Conservation (phyloP, 2,888 invertebrate species). For the Sarcophaga subvicina region DNA sequence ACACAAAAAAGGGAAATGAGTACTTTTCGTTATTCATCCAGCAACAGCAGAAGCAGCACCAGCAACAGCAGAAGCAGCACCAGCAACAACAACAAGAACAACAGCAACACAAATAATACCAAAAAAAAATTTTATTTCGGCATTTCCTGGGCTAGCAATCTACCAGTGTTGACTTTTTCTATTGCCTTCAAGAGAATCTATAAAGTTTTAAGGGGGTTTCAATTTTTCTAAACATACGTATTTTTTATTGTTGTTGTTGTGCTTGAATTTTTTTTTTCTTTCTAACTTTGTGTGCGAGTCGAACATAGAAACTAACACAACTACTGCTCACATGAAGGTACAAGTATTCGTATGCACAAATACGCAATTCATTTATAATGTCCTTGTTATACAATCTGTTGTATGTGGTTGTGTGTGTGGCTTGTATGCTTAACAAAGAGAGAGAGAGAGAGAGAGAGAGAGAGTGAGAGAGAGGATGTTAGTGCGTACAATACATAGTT, state of each 20-base stretch:
- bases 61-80: constrained; percentile 5
- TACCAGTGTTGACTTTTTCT: constrained; percentile 53
- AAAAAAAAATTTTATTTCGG: constrained; percentile 6
- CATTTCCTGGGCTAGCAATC: constrained; percentile 41
- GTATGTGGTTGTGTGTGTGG: constrained; percentile 33
- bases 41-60: constrained; percentile 24
- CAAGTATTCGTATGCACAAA: neutral
- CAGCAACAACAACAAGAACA: too few species aligned
- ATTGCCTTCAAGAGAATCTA: constrained; percentile 54
- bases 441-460: neutral
- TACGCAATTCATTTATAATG: constrained; percentile 58
- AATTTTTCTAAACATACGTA: neutral
- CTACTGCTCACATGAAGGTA: too few species aligned
- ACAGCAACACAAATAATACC: neutral
- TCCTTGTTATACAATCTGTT: constrained; percentile 61
- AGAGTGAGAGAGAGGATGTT: neutral
- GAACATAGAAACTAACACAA: too few species aligned
- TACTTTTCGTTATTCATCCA: constrained; percentile 40
- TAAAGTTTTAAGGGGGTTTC: constrained; percentile 41
- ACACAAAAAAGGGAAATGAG: neutral
- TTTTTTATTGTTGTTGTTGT: neutral
- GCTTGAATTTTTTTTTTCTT: neutral
- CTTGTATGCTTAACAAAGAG: constrained; percentile 6
- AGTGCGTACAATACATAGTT: too few species aligned
- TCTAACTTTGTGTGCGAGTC: neutral